These are phyloP conservation scores for Benthosema pterotum DNA, from an alignment of 2,797 vertebrate genomes.

Conservation along the genomic window DNA sequence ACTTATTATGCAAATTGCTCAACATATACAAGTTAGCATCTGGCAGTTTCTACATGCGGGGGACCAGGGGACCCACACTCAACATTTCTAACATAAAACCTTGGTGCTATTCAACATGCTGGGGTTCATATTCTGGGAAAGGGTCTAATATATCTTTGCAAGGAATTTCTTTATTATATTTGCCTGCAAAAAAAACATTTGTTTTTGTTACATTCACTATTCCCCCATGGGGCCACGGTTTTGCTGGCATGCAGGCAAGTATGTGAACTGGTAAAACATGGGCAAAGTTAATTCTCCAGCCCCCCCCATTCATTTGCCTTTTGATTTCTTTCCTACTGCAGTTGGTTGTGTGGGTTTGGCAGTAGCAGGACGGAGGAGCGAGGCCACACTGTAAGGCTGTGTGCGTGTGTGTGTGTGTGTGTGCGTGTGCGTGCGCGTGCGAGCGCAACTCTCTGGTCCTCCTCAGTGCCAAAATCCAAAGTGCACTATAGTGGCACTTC, in stretches of 20 bases:
- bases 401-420: no score
- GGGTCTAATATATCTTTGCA: no score
- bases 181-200: constrained; percentile 14
- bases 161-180: constrained; percentile 39
- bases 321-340: constrained; percentile 5
- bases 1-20: no score
- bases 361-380: constrained; percentile 31
- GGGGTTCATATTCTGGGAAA: no score
- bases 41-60: no score
- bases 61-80: no score
- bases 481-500: no score
- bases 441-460: constrained; percentile 25
- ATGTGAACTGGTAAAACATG: constrained; percentile 46
- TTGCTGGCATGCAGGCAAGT: constrained; percentile 40
- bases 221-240: constrained; percentile 30
- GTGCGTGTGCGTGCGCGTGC: no score
- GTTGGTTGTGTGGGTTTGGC: constrained; percentile 53
- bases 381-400: constrained; percentile 25
- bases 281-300: constrained; percentile 31
- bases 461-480: no score
- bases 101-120: no score
- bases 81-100: no score
- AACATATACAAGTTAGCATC: no score
- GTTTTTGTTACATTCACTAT: constrained; percentile 3
- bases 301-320: not conserved